These are phyloP conservation scores for Macrosoma leucophasiata DNA, from an alignment of 2,888 invertebrate species.

Conservation along the genomic window DNA sequence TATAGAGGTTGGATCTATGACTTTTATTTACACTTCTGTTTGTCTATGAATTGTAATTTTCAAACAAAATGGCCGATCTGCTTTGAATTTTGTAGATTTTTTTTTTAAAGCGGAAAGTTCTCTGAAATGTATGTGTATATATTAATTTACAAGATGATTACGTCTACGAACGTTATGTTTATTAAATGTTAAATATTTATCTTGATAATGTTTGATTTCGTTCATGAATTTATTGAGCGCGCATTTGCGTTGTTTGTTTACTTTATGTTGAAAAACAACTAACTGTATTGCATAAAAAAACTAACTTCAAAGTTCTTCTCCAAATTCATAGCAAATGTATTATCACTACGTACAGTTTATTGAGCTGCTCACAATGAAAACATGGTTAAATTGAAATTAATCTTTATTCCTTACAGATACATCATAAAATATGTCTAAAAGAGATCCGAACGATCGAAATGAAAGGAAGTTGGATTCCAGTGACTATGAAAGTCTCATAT, in stretches of 20 bases:
- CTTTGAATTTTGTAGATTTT: constrained; percentile 42
- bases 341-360: neutral
- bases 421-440: constrained; percentile 60
- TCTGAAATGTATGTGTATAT: too few species aligned
- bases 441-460: constrained; percentile 63
- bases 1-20: too few species aligned
- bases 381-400: constrained; percentile 4
- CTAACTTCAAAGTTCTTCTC: neutral
- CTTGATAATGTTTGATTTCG: too few species aligned
- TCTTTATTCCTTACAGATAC: constrained; percentile 27
- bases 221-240: too few species aligned
- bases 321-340: constrained; percentile 7
- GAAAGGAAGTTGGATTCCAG: constrained; percentile 67
- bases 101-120: constrained; percentile 34
- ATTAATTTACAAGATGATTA: too few species aligned
- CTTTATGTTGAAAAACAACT: constrained; percentile 30
- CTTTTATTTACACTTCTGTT: too few species aligned
- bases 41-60: too few species aligned
- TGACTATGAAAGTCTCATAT: constrained; percentile 69
- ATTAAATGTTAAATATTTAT: too few species aligned
- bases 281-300: constrained; percentile 1
- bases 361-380: constrained; percentile 6
- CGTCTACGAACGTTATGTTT: too few species aligned
- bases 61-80: constrained; percentile 63
- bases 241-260: constrained; percentile 70